Percentiles rank a stretch among this genome's conserved stretches.
phyloP scores from a whole-genome alignment of 2,797 vertebrate genomes.

The Argya squamiceps region DNA sequence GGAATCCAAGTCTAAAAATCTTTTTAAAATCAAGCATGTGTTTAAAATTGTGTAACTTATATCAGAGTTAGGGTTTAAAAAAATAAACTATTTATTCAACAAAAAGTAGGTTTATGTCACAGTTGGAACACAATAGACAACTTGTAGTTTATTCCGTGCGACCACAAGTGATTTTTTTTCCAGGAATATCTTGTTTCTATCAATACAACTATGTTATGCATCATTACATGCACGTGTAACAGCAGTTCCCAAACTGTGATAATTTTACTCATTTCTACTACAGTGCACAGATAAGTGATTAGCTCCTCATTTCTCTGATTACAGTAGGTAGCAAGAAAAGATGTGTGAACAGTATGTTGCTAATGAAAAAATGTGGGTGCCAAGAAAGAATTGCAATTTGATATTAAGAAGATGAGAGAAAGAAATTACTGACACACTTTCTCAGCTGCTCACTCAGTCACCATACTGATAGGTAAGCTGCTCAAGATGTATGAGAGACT shows the following conservation, averaged over 20 bases:
- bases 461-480: neutral
- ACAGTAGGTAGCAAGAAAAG: neutral
- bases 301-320: slow-evolving; percentile 3
- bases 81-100: neutral
- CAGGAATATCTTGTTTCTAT: neutral
- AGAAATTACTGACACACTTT: neutral
- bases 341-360: neutral
- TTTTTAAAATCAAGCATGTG: neutral
- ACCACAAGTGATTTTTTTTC: neutral
- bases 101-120: neutral
- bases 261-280: neutral
- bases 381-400: neutral
- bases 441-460: neutral
- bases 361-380: slow-evolving; percentile 7
- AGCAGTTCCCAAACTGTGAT: neutral
- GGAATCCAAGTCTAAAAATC: neutral
- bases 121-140: neutral
- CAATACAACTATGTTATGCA: neutral
- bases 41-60: neutral
- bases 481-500: neutral
- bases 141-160: neutral
- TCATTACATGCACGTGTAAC: neutral
- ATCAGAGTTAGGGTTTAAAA: neutral
- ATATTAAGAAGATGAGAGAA: neutral
- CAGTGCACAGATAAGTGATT: neutral